These are phyloP conservation scores for Caenorhabditis doughertyi DNA, from an alignment of 2,888 invertebrate species.

Conservation along the genomic window DNA sequence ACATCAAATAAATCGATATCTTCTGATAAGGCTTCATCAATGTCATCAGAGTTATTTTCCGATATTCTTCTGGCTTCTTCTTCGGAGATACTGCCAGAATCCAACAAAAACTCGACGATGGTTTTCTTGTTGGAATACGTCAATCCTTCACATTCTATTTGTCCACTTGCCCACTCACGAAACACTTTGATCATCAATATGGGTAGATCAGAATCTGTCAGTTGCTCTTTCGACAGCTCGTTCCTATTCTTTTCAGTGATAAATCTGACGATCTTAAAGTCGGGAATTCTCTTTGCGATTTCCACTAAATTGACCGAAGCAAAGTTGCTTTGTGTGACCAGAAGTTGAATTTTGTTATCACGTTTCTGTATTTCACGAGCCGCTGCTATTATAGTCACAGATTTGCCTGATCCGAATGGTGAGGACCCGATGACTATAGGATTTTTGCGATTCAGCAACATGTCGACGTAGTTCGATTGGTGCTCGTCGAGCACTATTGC, in stretches of 20 bases:
- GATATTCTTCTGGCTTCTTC: too few relatives aligned
- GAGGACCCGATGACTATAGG: conserved; percentile 24
- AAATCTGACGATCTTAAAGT: conserved; percentile 2
- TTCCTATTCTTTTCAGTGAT: conserved; percentile 8
- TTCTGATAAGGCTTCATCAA: too few relatives aligned
- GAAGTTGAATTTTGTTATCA: neutral
- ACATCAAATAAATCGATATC: too few relatives aligned
- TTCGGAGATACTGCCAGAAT: too few relatives aligned
- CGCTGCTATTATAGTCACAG: conserved; percentile 23
- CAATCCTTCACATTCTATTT: too few relatives aligned
- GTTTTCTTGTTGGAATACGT: neutral
- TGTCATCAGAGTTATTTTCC: too few relatives aligned
- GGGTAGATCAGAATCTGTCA: conserved; percentile 14
- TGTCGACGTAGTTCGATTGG: conserved; percentile 8
- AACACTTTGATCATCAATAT: neutral
- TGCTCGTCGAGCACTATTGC: neutral
- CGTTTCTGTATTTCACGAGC: neutral
- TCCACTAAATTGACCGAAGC: conserved; percentile 33
- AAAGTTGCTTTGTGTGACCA: conserved; percentile 27
- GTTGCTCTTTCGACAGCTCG: neutral
- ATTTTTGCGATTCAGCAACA: neutral
- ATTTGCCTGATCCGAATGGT: conserved; percentile 36
- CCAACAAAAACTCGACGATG: neutral
- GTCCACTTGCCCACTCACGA: neutral
- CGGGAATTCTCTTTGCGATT: neutral